Base-by-base conservation (phyloP, 2,113 vertebrate species). In the Fregata magnificens region DNA sequence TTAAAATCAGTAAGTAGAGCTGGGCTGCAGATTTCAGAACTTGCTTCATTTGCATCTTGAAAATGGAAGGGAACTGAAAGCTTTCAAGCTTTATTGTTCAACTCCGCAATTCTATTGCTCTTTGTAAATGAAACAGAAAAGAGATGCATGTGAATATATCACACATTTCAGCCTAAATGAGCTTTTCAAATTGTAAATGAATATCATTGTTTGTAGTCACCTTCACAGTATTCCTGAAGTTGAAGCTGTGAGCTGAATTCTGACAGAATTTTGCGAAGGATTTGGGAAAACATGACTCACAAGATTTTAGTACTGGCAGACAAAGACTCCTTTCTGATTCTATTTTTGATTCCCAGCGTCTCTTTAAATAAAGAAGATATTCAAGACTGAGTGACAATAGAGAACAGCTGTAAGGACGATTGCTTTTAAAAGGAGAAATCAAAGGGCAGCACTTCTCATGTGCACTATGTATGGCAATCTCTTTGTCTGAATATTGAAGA, bases 1-100 rank as follows among this genome's bases (percentile, higher is more conserved):
- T 92, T 76, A 79, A 86, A 85, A 92, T 92, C 95, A 86, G 65
- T 59, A 59, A 89, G 80, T 25, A 56, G 66, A 94, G 45, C 49
- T 40, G 70, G 67, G 63, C 29, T 93, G 59, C 71, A 93, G 61
- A 90, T 90, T 85, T 94, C 66, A 80, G 88, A 91, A 93, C 71
- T 92, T 89, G 69, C 88, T 86, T 95, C 81, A 78, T 95, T 95
- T 93, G 91, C 84, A 93, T 95, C 56, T 94, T 90, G 61, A 89
- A 89, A 96, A 96, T 29, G 20, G 70, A 91, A 92, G 24, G 69
- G 61, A 95, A 90, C n/a, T 12, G 84, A 96, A 94, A 90, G 93
- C 89, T 92, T 91, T 91, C 86, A 94, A 72, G 91, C 73, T 95
- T 94, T 94, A 93, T 94, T 95, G 89, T 96, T 95, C 70, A 93